phyloP scores from a whole-genome alignment of 2,888 invertebrate genomes.

The Ophion ellenae region DNA sequence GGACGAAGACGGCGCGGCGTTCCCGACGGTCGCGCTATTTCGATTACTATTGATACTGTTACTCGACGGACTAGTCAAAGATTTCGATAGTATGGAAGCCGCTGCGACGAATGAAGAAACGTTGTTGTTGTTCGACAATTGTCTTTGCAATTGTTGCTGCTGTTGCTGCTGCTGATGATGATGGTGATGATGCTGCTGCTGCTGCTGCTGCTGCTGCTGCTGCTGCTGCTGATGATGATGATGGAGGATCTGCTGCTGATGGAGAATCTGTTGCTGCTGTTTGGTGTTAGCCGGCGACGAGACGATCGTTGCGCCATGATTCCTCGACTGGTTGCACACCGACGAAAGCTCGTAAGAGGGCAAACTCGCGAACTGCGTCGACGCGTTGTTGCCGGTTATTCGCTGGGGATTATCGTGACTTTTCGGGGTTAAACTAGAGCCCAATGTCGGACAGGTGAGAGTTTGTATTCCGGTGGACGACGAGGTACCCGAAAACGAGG shows the following conservation, averaged over 20 bases:
- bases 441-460: conserved; percentile 40
- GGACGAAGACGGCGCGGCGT: conserved; percentile 44
- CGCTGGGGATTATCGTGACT: conserved; percentile 37
- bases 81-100: conserved; percentile 80
- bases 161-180: conserved; percentile 68
- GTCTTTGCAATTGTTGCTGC: conserved; percentile 61
- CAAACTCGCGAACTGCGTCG: conserved; percentile 54
- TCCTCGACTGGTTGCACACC: conserved; percentile 43
- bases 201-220: conserved; percentile 66
- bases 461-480: conserved; percentile 58
- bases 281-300: conserved; percentile 28
- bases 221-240: conserved; percentile 65
- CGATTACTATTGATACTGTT: conserved; percentile 66
- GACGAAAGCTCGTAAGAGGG: conserved; percentile 46
- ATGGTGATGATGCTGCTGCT: conserved; percentile 51
- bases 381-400: conserved; percentile 41
- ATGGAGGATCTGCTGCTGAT: conserved; percentile 55
- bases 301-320: conserved; percentile 21
- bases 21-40: conserved; percentile 47
- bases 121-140: conserved; percentile 73
- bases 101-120: conserved; percentile 61
- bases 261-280: conserved; percentile 64
- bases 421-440: conserved; percentile 49
- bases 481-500: conserved; percentile 54
- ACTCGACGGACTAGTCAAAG: conserved; percentile 82